Percentiles rank a stretch among this genome's conserved stretches.
Conservation (phyloP, 1,140 invertebrate species). For the Theocolax elegans region DNA sequence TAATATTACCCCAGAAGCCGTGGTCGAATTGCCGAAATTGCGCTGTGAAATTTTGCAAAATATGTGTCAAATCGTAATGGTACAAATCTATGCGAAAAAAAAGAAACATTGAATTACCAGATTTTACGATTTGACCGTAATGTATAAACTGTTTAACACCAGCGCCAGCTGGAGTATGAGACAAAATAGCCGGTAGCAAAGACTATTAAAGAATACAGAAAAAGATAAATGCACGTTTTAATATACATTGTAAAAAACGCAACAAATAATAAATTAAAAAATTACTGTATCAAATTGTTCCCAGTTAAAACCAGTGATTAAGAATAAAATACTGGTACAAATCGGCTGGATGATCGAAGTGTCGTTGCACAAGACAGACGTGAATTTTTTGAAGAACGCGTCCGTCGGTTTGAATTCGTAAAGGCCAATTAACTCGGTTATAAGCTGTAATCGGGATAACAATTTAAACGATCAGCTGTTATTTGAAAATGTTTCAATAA, state of each 20-base stretch:
- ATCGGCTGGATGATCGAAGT: slow-evolving; percentile 61
- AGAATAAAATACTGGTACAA: slow-evolving; percentile 71
- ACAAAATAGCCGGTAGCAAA: slow-evolving; percentile 78
- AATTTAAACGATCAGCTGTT: not conserved
- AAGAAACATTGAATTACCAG: no score
- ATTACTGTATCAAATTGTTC: slow-evolving; percentile 65
- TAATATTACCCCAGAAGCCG: slow-evolving; percentile 66
- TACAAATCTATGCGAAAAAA: no score
- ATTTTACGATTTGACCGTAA: slow-evolving; percentile 77
- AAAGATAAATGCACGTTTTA: slow-evolving; percentile 12
- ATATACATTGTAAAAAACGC: not conserved
- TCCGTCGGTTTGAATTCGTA: slow-evolving; percentile 69
- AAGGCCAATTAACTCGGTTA: slow-evolving; percentile 57
- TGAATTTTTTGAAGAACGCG: slow-evolving; percentile 58
- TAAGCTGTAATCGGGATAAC: slow-evolving; percentile 28
- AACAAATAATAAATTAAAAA: slow-evolving; percentile 9
- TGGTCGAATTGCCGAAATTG: slow-evolving; percentile 63
- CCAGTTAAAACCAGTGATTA: slow-evolving; percentile 68
- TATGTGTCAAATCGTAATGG: no score
- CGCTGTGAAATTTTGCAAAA: slow-evolving; percentile 43
- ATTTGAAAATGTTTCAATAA: slow-evolving; percentile 2
- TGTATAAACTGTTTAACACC: slow-evolving; percentile 83
- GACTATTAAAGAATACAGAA: slow-evolving; percentile 60
- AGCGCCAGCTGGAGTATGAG: slow-evolving; percentile 85
- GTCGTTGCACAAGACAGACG: slow-evolving; percentile 65